phyloP scores from a whole-genome alignment of 2,888 invertebrate genomes.

The Dendrolimus pini region DNA sequence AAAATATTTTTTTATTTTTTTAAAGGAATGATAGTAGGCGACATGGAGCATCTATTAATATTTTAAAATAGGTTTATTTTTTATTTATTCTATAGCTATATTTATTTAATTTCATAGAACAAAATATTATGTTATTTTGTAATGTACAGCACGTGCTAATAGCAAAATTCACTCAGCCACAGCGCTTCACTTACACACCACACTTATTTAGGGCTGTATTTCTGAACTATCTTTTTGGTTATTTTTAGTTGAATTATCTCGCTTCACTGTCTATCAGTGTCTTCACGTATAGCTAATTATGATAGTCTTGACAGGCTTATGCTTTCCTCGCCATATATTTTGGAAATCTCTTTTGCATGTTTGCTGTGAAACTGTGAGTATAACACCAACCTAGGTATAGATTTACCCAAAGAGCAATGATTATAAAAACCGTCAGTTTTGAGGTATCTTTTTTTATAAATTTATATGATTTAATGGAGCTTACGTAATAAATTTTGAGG shows the following conservation, averaged over 20 bases:
- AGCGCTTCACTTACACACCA: conserved; percentile 36
- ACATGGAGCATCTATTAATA: conserved; percentile 47
- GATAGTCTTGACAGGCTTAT: conserved; percentile 20
- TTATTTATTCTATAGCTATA: conserved; percentile 21
- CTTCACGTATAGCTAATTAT: conserved; percentile 6
- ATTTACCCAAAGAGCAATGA: neutral
- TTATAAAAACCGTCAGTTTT: neutral
- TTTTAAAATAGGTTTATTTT: conserved; percentile 26
- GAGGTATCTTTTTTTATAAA: neutral
- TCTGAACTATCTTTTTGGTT: conserved; percentile 9
- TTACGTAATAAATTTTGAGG: neutral
- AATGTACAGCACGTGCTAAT: conserved; percentile 27
- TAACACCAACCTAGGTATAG: conserved; percentile 1
- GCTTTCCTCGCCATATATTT: conserved; percentile 27
- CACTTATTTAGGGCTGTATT: conserved; percentile 21
- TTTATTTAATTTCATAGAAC: conserved; percentile 25
- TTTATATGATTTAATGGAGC: neutral
- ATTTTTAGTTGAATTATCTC: conserved; percentile 7
- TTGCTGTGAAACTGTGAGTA: conserved; percentile 1
- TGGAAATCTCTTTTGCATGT: conserved; percentile 18
- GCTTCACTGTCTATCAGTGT: conserved; percentile 9
- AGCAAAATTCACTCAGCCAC: conserved; percentile 25
- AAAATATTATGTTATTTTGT: conserved; percentile 15
- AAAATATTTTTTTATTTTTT: conserved; percentile 19
- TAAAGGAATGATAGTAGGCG: conserved; percentile 63